Evolutionary conservation across 2,888 invertebrate species (phyloP), one percentile per base, ranked within the genome.

Genomic region (Drosophila putrida): DNA sequence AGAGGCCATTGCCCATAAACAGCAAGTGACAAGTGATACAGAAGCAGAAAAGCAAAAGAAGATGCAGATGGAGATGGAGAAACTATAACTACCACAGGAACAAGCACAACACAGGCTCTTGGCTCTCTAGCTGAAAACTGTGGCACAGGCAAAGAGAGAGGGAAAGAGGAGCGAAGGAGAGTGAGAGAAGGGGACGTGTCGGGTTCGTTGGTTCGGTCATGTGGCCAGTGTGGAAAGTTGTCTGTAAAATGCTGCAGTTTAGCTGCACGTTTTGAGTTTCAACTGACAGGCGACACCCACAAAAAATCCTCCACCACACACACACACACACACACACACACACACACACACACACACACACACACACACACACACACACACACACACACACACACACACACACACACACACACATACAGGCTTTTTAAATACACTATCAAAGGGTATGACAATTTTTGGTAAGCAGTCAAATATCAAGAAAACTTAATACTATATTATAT

Each of bases 241-340:
- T 38, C 65, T 74, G 49, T 62, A 50, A 69, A 82, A 75, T 73
- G 84, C 68, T 51, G 71, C 79, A 71, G 67, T 81, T 75, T 75
- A 71, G 74, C 61, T 65, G 82, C 80, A 84, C 77, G 85, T 87
- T 87, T 84, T 70, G 60, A 87, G 77, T 84, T 82, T 62, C 66
- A 75, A 72, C 44, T 61, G 57, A 43, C 59, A 70, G 51, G 50
- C 58, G 46, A 72, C 57, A 63, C 51, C 55, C 62, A 58, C 58
- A 73, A 38, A 43, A 33, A 13, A 28, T 6, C 28, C 28, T 27
- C 28, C 33, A 13, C 15, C 44, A 33, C 31, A 27, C 39, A 66
- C 47, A 58, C 49, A 39, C 61, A 57, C 31, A 31, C 31, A 31
- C 31, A 31, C 31, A n/a, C 11, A n/a, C 28, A 4, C 9, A 15